Evolutionary conservation across 2,888 invertebrate genomes (phyloP), one percentile per base, ranked within the genome.

Genomic region (Erebia epiphron): DNA sequence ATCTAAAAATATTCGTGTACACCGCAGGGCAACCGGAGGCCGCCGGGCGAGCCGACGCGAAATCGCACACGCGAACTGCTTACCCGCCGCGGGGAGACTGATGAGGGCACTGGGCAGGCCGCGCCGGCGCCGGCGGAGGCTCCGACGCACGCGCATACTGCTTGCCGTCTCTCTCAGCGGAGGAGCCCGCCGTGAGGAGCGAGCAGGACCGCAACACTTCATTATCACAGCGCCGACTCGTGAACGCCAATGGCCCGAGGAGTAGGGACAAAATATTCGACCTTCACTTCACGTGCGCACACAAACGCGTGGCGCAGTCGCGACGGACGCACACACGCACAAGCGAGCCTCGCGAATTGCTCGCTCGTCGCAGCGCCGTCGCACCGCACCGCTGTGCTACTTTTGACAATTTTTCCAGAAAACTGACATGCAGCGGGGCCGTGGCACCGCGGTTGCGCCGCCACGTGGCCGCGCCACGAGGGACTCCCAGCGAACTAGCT

Each of bases 401-500:
- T 91, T 91, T 92, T 92, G 92, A 86, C 90, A 91, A 85, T 91
- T 91, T 93, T 92, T 93, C 91, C 92, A 92, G 91, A 91, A 92
- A 91, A 89, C 83, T 89, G 89, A 86, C 91, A 90, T 91, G 89
- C 88, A 88, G 81, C 84, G 87, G 86, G 83, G 86, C 84, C 86
- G 87, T 88, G 87, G 83, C 82, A 85, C 83, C 85, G 85, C 85
- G 84, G 81, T 81, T 79, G 80, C 66, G 66, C 66, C 77, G 78
- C 80, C 86, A 87, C 87, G 88, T 86, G 89, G 86, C 86, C 83
- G 81, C 77, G 77, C 82, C 80, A 76, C 82, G 82, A 81, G 78
- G 80, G 79, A 75, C 77, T 73, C 78, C 54, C 35, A 7, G n/a
- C 43, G 49, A 46, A 50, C 46, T 46, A 46, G 46, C 46, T 46